A percentile compares a stretch with the other conserved stretches of the same genome.
phyloP scores from a whole-genome alignment of 1,140 invertebrate genomes.

The Drosophila sp. region DNA sequence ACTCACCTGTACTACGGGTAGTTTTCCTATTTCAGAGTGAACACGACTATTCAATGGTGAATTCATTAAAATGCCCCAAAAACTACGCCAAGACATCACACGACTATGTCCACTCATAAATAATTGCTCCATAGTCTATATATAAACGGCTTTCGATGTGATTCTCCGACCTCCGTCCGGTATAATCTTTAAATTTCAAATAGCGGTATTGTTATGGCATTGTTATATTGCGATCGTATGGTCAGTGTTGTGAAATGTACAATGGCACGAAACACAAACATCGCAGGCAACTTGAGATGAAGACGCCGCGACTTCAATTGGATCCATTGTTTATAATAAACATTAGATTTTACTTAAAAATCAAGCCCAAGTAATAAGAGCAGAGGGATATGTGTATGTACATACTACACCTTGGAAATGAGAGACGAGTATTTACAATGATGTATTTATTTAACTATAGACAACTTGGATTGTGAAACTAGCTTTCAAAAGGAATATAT shows the following conservation, averaged over 20 bases:
- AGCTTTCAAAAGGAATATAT: no score
- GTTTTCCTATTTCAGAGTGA: neutral
- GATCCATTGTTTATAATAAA: no score
- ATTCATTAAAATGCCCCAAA: slow-evolving; percentile 1
- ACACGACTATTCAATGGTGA: slow-evolving; percentile 7
- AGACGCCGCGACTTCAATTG: neutral
- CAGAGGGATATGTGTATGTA: no score
- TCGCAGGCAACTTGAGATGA: neutral
- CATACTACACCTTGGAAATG: no score
- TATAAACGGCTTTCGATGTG: neutral
- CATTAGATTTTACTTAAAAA: no score
- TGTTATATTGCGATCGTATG: neutral
- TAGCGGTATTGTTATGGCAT: neutral
- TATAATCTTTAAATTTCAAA: neutral
- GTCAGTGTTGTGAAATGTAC: neutral
- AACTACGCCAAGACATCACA: slow-evolving; percentile 6
- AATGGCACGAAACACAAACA: neutral
- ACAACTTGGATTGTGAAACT: no score
- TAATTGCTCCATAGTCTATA: slow-evolving; percentile 2
- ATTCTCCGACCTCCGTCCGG: neutral
- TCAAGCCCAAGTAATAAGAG: no score
- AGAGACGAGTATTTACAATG: no score
- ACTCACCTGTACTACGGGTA: neutral
- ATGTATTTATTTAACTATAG: no score
- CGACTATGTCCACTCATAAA: slow-evolving; percentile 4